Evolutionary conservation across 2,888 invertebrate genomes (phyloP), one percentile per base, ranked within the genome.

Genomic region (Tachina lurida): DNA sequence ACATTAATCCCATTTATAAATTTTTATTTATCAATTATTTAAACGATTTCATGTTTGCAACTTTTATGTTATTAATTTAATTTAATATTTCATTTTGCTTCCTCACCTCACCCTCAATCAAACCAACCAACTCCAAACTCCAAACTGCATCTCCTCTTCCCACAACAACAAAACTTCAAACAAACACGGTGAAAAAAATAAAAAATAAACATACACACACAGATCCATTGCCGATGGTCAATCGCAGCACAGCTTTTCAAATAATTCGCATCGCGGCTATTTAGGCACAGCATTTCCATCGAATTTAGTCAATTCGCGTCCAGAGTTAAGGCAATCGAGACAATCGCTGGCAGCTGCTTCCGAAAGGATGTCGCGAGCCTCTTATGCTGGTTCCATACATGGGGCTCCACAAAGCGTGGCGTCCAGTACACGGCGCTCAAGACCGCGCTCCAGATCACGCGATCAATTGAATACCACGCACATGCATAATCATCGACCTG

Each of bases 141-240:
- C 60, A 75, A 74, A 10, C 43, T 68, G 80, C 78, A 47, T 52
- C 43, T 58, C 71, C 60, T 62, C 67, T 31, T 58, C 58, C 71
- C 56, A 76, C 60, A 56, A 47, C 12, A 31, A 31, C 31, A 60
- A 65, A 22, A 56, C 45, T 60, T 49, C 31, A 82, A 56, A 70
- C 39, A n/a, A 45, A 74, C 15, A 74, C 47, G 22, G 41, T 52
- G 17, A 49, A 47, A 65, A 52, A 67, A 47, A 65, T 3, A 9
- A 71, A 63, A 68, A 60, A 47, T 56, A 70, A 39, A 77, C 67
- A 76, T n/a, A 41, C 58, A 62, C 9, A 63, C 65, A 87, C 88
- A 95, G 97, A 90, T 97, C 97, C 86, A 95, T 97, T 88, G 97
- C 97, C 85, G 97, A 97, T 91, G 97, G 97, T 84, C 97, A 97